Base-by-base conservation (phyloP, 2,888 invertebrate genomes). In the Ischnus inquisitorius region DNA sequence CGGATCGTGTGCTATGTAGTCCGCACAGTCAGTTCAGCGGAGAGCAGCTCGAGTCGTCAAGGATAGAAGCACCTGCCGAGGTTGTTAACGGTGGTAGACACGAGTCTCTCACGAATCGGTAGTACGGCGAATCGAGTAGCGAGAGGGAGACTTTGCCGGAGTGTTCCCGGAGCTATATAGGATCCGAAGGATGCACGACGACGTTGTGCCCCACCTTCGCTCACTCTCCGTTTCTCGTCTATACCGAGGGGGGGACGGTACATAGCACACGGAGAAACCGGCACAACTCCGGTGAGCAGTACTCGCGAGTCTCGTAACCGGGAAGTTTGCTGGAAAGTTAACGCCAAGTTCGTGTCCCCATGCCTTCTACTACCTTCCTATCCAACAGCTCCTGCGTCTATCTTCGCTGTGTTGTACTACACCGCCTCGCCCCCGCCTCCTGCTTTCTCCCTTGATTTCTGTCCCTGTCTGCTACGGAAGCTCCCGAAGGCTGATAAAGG, bases 251-350 rank as follows among this genome's bases (percentile, higher is more conserved):
- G 10, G 10, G 10, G 10, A 2, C 19, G 10, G n/a, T 69, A 39
- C 0, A 51, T 51, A 22, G 39, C 43, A 46, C 28, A 46, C 39
- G 67, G 46, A 68, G 77, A 77, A 83, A 83, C 34, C 76, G 65
- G 80, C 68, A 84, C 68, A 84, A 75, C 68, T 84, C 64, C 34
- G 48, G 43, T 28, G 72, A 46, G 51, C 62, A 22, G 80, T 80
- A 84, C 84, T 80, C 79, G 84, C 60, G 83, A 84, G 84, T 83
- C 83, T 84, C 79, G 83, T 83, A 87, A 82, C 83, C 72, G 77
- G 82, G 57, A 87, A 87, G 84, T 87, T 87, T 77, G 84, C 84
- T 71, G 80, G 75, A 82, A 85, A 87, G 84, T 87, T 87, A 82
- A 84, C 82, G 83, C 80, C 79, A 83, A 86, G 79, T 87, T 86